Evolutionary conservation across 2,888 invertebrate species (phyloP).

Genomic region (Buathra laborator): DNA sequence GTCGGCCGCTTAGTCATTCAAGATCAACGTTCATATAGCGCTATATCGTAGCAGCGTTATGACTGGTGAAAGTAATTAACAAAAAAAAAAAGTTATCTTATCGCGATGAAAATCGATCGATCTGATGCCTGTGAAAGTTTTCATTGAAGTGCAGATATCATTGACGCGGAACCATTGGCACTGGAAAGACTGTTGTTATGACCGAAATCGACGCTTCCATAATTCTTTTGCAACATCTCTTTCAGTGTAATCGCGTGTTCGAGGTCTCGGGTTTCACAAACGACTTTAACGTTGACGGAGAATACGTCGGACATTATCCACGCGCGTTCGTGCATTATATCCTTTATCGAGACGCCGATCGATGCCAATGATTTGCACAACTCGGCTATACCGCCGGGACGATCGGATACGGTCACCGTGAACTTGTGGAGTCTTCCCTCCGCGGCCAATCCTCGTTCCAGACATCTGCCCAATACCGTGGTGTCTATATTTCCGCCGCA

Average conservation of each 20-base stretch:
- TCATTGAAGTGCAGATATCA: not conserved
- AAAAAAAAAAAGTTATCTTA: conserved; percentile 18
- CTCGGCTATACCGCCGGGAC: conserved; percentile 95
- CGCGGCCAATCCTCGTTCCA: conserved; percentile 95
- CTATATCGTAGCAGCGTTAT: not conserved
- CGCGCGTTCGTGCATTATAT: conserved; percentile 97
- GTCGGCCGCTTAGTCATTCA: too few relatives aligned
- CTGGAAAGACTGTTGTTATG: conserved; percentile 43
- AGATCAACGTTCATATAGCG: too few relatives aligned
- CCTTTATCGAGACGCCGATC: conserved; percentile 96
- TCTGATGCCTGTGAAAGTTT: not conserved
- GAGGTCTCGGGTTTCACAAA: conserved; percentile 95
- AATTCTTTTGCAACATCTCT: conserved; percentile 86
- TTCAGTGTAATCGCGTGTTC: conserved; percentile 90
- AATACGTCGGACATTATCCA: conserved; percentile 97
- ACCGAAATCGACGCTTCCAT: conserved; percentile 87
- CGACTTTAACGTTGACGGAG: conserved; percentile 93
- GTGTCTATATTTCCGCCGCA: conserved; percentile 97
- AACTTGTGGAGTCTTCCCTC: conserved; percentile 93
- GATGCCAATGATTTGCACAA: conserved; percentile 91
- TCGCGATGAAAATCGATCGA: not conserved
- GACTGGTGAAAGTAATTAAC: not conserved
- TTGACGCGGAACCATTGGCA: not conserved
- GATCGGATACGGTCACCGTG: conserved; percentile 92
- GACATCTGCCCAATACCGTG: conserved; percentile 94